phyloP scores from a whole-genome alignment of 2,113 vertebrate species.

The Glaucidium brasilianum region DNA sequence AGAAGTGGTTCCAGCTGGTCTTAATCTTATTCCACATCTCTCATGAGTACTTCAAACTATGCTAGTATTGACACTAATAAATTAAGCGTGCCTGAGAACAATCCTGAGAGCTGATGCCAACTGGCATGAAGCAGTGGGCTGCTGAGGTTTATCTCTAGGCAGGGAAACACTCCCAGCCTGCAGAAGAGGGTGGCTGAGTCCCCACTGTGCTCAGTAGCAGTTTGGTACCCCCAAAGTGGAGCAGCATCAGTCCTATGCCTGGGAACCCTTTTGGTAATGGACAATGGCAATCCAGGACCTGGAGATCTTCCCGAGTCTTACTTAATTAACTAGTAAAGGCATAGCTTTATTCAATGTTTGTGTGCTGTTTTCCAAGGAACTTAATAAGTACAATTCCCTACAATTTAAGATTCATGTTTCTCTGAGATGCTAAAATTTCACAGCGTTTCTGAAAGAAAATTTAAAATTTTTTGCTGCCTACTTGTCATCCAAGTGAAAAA shows the following conservation, averaged over 20 bases:
- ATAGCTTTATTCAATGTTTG: not conserved
- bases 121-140: not conserved
- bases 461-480: not conserved
- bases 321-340: not conserved
- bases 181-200: not conserved
- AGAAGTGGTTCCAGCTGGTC: constrained; percentile 7
- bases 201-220: not conserved
- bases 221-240: not conserved
- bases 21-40: not conserved
- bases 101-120: not conserved
- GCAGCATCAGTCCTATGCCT: not conserved
- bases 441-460: not conserved
- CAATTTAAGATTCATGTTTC: not conserved
- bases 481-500: not conserved
- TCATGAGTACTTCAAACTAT: not conserved
- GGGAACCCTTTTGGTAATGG: not conserved
- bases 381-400: not conserved
- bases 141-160: not conserved
- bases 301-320: not conserved
- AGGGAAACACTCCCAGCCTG: not conserved
- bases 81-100: not conserved
- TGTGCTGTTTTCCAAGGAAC: not conserved
- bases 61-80: not conserved
- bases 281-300: not conserved
- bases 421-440: not conserved